Base-by-base conservation (phyloP, 2,888 invertebrate genomes). In the Drosophila pseudotalamancana region DNA sequence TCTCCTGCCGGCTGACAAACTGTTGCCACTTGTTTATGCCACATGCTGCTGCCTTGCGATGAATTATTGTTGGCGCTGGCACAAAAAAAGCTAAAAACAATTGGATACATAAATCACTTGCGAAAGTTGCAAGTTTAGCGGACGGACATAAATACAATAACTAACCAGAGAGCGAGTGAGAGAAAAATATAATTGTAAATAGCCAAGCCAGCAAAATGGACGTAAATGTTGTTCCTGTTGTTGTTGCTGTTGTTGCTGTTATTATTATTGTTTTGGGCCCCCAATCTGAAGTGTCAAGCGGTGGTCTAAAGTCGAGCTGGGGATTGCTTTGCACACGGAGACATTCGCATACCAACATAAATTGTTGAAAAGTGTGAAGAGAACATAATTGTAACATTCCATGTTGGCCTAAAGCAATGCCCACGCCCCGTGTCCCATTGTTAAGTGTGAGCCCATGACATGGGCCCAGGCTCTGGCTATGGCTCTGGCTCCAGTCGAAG, bases 371-470 rank as follows among this genome's bases (percentile, higher is more conserved):
- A 84, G 83, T 84, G 83, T 84, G 87, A 84, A 84, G 83, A 84
- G 83, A 85, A 84, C 83, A 84, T 84, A 84, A 84, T 87, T 84
- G 83, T 87, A 85, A 84, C 83, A 84, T 84, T 87, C 83, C 83
- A 87, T 78, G 87, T 87, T 79, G 83, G 86, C 83, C 83, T 77
- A 82, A 82, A 87, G 83, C 83, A 84, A 85, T 83, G 87, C 81
- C 85, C 72, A 65, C 65, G 57, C 61, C 61, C 72, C 49, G 68
- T 57, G 70, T 59, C 55, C 70, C 51, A 59, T 63, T 63, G 51
- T 46, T 29, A 35, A 25, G 42, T 40, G 40, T 29, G 51, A 46
- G 51, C 29, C 18, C 42, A 37, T 46, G 50, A 46, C 72, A 68
- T 55, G 51, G 39, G 27, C 50, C 1, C 27, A 27, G 23, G n/a